Evolutionary conservation across 2,888 invertebrate species (phyloP).

Genomic region (Morpho deidamia): DNA sequence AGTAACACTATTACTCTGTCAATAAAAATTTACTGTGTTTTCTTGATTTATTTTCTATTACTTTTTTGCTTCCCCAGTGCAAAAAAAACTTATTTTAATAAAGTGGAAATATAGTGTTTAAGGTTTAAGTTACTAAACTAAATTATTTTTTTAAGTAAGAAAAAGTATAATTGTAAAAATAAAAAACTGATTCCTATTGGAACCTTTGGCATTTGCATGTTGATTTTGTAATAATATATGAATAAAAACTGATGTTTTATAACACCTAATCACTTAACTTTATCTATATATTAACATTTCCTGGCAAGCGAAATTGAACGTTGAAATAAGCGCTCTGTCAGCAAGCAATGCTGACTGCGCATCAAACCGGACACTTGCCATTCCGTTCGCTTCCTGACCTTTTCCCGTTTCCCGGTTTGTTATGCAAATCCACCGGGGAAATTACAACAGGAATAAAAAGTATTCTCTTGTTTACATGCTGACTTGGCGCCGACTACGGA

Average conservation of each 20-base stretch:
- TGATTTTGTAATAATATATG: too few relatives aligned
- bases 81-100: too few relatives aligned
- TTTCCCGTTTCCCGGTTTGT: slow-evolving; percentile 74
- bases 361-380: slow-evolving; percentile 73
- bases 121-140: too few relatives aligned
- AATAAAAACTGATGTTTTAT: too few relatives aligned
- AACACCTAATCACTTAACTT: too few relatives aligned
- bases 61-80: too few relatives aligned
- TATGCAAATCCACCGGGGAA: slow-evolving; percentile 74
- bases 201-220: too few relatives aligned
- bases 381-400: slow-evolving; percentile 76
- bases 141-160: too few relatives aligned
- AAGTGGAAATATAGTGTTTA: not conserved
- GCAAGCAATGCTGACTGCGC: slow-evolving; percentile 62
- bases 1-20: not conserved
- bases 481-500: slow-evolving; percentile 60
- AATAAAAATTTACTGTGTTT: not conserved
- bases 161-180: too few relatives aligned
- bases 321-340: slow-evolving; percentile 37
- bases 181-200: too few relatives aligned
- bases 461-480: slow-evolving; percentile 71
- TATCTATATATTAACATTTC: too few relatives aligned
- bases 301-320: slow-evolving; percentile 34
- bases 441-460: slow-evolving; percentile 74
- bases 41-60: too few relatives aligned